Evolutionary conservation across 2,113 vertebrate species (phyloP).

Genomic region (Terrapene triunguis): DNA sequence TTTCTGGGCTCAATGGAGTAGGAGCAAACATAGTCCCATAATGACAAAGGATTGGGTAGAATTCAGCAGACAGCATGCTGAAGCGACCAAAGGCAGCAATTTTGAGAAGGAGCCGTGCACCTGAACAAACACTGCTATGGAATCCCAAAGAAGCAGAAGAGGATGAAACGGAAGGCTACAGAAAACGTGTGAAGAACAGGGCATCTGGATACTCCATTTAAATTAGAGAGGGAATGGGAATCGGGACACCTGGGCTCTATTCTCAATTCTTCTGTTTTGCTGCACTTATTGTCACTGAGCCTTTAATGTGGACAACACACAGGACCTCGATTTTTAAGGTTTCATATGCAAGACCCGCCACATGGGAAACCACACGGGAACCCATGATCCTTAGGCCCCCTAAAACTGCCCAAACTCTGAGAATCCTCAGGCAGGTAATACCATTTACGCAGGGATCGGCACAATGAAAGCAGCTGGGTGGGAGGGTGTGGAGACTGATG

Average conservation of each 20-base stretch:
- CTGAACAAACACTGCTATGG: neutral
- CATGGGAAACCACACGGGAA: neutral
- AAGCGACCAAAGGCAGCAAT: neutral
- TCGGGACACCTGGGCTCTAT: rapidly evolving
- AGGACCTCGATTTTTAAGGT: neutral
- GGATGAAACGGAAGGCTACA: neutral
- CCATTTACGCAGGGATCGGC: neutral
- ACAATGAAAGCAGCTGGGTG: neutral
- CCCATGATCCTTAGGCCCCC: neutral
- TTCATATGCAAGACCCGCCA: neutral
- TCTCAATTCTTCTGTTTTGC: neutral
- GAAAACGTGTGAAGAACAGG: neutral
- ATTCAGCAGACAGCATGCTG: neutral
- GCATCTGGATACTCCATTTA: neutral
- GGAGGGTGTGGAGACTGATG: neutral
- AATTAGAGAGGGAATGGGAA: neutral
- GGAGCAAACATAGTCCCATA: neutral
- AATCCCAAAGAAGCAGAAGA: neutral
- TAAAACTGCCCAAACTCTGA: neutral
- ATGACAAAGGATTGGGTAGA: neutral
- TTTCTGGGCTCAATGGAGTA: neutral
- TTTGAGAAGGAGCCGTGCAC: neutral
- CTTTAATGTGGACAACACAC: neutral
- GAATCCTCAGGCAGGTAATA: neutral
- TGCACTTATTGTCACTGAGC: neutral